Base-by-base conservation (phyloP, 2,888 invertebrate species). In the Isotomurus palustris region DNA sequence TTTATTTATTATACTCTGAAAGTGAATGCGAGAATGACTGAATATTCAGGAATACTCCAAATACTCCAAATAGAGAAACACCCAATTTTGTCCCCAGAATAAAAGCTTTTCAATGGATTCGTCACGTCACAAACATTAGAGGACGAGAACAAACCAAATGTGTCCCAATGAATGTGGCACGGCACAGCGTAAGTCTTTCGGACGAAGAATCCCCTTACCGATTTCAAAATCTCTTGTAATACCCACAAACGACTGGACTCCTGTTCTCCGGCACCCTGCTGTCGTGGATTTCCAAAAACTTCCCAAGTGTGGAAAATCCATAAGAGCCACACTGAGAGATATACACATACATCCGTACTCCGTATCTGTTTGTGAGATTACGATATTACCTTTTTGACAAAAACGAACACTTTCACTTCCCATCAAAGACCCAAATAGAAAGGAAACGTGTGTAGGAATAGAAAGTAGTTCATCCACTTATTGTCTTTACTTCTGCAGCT, bases 71-170 rank as follows among this genome's bases (percentile, higher is more conserved):
- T n/a, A n/a, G n/a, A n/a, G n/a, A n/a, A n/a, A n/a, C n/a, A n/a
- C n/a, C n/a, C n/a, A n/a, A n/a, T n/a, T n/a, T n/a, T n/a, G n/a
- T n/a, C n/a, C n/a, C n/a, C n/a, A n/a, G n/a, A n/a, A 45, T 45
- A 28, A 45, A 45, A 29, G 45, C 52, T 51, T 57, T 56, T 51
- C 43, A 51, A 62, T 58, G 60, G 51, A 62, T 65, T 65, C 62
- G 60, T 62, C 65, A 62, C 65, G 65, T 65, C 65, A 65, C 50
- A 60, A 55, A 65, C 65, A 65, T 65, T 65, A 53, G n/a, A n/a
- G n/a, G n/a, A n/a, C n/a, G n/a, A n/a, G n/a, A n/a, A n/a, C n/a
- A n/a, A n/a, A n/a, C n/a, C n/a, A n/a, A n/a, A n/a, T n/a, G n/a
- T n/a, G n/a, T n/a, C n/a, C n/a, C n/a, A n/a, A n/a, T n/a, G n/a